phyloP scores from a whole-genome alignment of 2,113 vertebrate genomes.

The Malurus melanocephalus region DNA sequence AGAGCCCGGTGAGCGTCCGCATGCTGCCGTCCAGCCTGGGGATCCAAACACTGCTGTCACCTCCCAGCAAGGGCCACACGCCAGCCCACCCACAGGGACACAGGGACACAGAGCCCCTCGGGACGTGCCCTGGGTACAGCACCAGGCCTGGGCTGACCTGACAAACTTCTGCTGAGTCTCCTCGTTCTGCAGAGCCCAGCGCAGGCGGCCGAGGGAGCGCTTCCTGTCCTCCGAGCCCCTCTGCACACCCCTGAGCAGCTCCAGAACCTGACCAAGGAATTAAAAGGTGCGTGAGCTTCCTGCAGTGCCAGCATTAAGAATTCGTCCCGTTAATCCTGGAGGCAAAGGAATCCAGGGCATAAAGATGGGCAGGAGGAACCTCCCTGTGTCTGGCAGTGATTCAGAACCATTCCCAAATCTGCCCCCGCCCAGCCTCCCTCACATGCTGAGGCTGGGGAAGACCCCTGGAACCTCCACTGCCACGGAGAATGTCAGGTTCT shows the following conservation, averaged over 20 bases:
- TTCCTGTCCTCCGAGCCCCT: slow-evolving; percentile 73
- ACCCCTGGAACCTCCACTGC: background rate
- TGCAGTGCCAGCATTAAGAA: background rate
- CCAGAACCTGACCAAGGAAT: slow-evolving; percentile 60
- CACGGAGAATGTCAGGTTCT: accelerated
- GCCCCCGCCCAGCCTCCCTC: background rate
- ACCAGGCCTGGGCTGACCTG: slow-evolving; percentile 69
- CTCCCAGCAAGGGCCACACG: accelerated
- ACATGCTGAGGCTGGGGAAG: background rate
- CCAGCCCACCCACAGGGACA: background rate
- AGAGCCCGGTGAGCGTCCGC: slow-evolving; percentile 80
- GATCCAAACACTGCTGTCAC: background rate
- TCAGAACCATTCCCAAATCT: background rate
- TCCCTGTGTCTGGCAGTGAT: background rate
- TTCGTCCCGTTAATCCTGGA: accelerated
- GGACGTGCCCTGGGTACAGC: background rate
- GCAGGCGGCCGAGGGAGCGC: slow-evolving; percentile 70
- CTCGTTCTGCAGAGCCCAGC: slow-evolving; percentile 74
- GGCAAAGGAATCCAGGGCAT: background rate
- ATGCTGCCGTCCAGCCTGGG: slow-evolving; percentile 86
- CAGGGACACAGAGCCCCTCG: background rate
- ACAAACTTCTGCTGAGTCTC: slow-evolving; percentile 83
- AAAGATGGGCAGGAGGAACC: background rate
- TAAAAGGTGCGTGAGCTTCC: background rate
- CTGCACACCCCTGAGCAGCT: slow-evolving; percentile 76